Base-by-base conservation (phyloP, 2,113 vertebrate species). In the Raphicerus campestris region DNA sequence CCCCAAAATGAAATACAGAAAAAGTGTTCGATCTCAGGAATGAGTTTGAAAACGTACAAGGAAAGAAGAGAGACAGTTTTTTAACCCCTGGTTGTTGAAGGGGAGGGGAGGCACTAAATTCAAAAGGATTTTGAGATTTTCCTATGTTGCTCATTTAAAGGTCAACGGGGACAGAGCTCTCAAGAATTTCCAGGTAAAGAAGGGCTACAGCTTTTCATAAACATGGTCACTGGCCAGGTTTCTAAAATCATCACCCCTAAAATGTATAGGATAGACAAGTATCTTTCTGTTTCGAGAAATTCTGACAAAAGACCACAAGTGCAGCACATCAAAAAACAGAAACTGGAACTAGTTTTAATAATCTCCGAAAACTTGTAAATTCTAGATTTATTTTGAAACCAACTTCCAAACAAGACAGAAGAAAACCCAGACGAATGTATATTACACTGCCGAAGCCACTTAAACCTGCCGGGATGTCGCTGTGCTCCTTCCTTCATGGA, bases 301-400 rank as follows among this genome's bases (percentile, higher is more conserved):
- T 88, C 1, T 58, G 78, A 95, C 84, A 96, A 97, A 95, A 75
- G 86, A 94, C 60, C 89, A 94, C 90, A 93, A 93, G n/a, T 61
- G 15, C 17, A 96, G n/a, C 51, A 96, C 92, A 85, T 75, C 58
- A 84, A 70, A 94, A 53, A 51, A 47, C 35, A 73, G 13, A 73
- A 73, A 91, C 17, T 35, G 58, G 63, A 87, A 91, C 60, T 35
- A 91, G 66, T 86, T 86, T 78, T 78, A 96, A 96, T 88, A 88
- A 96, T 60, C 35, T 86, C 78, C 61, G 86, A 83, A 95, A 95
- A 97, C 32, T 61, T 87, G 93, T 92, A 97, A 92, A 96, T 97
- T 97, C 96, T 53, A 96, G 91, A 89, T 98, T 96, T 97, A 95
- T 97, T 96, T 93, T 92, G 35, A 98, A 93, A 97, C 73, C 93